Evolutionary conservation across 2,797 vertebrate species (phyloP).

Genomic region (Macropodus opercularis): DNA sequence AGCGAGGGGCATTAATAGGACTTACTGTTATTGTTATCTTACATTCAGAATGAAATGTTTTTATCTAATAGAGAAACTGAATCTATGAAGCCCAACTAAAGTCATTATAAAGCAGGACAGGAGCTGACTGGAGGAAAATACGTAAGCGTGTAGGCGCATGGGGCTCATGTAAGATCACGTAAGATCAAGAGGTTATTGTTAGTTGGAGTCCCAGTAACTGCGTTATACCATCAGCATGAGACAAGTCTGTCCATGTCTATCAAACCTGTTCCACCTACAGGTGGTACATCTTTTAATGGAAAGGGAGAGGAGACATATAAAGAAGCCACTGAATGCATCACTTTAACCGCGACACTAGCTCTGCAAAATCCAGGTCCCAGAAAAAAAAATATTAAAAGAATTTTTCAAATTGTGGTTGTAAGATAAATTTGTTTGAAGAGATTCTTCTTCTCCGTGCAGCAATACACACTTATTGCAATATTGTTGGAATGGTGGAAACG

Average conservation of each 20-base stretch:
- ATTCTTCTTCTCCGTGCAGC: too few species aligned
- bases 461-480: too few species aligned
- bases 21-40: background rate
- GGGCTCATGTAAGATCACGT: too few species aligned
- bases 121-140: background rate
- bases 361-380: too few species aligned
- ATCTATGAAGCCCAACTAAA: background rate
- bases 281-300: background rate
- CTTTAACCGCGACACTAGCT: background rate
- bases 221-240: background rate
- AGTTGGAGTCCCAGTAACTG: background rate
- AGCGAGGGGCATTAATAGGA: background rate
- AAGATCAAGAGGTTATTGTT: too few species aligned
- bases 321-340: background rate
- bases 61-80: background rate
- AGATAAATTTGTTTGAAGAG: too few species aligned
- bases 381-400: too few species aligned
- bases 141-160: background rate
- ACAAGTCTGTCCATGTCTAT: constrained; percentile 9
- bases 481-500: too few species aligned
- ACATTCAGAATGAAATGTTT: background rate
- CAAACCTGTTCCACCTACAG: background rate
- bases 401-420: too few species aligned
- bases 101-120: too few species aligned
- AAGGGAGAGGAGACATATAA: too few species aligned